Evolutionary conservation across 2,113 vertebrate species (phyloP).

Genomic region (Micronycteris hirsuta): DNA sequence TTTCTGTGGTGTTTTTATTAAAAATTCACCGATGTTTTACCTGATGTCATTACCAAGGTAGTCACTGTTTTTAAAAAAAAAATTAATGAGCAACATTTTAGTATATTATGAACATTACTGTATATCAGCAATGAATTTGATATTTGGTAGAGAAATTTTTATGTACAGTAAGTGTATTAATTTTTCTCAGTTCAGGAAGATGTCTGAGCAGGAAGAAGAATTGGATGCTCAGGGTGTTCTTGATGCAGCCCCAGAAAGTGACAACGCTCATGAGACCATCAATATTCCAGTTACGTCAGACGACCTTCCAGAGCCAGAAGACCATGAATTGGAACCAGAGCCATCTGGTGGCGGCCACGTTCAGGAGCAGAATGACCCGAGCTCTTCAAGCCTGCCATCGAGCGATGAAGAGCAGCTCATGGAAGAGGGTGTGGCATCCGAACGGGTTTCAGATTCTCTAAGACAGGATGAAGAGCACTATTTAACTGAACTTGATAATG

Average conservation of each 20-base stretch:
- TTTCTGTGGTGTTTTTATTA: neutral
- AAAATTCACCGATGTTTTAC: neutral
- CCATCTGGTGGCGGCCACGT: fast-evolving
- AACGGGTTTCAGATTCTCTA: neutral
- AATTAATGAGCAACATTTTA: neutral
- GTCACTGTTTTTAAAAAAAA: neutral
- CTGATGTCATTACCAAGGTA: neutral
- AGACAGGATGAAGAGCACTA: fast-evolving
- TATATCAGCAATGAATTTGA: neutral
- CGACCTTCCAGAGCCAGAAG: neutral
- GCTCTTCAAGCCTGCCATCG: neutral
- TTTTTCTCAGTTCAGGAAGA: conserved; percentile 52
- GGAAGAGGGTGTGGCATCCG: fast-evolving
- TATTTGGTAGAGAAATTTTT: neutral
- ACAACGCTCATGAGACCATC: neutral
- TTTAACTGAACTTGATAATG: neutral
- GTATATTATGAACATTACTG: neutral
- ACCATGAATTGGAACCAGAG: neutral
- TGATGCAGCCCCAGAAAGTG: neutral
- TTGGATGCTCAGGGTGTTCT: neutral
- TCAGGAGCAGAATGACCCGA: neutral
- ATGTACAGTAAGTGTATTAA: neutral
- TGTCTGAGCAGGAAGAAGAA: conserved; percentile 57
- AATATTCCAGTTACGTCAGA: conserved; percentile 6
- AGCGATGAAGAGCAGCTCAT: fast-evolving